phyloP scores from a whole-genome alignment of 2,113 vertebrate species.

The Carassius carassius region DNA sequence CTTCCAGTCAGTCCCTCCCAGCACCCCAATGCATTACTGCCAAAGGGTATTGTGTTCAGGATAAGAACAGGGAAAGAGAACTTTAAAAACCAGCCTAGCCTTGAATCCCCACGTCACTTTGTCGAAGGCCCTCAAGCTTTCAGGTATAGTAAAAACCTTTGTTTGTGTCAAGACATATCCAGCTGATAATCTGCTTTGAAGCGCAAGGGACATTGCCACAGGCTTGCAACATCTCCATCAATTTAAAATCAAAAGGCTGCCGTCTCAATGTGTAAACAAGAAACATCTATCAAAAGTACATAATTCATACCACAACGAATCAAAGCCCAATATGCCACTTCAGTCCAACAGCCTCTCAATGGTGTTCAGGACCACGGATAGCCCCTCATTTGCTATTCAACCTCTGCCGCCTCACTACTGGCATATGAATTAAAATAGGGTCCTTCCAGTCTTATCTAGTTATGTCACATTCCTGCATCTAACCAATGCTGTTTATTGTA shows the following conservation, averaged over 20 bases:
- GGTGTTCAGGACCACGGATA: slow-evolving; percentile 44
- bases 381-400: slow-evolving; percentile 20
- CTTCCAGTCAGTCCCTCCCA: background rate
- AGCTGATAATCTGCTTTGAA: slow-evolving; percentile 3
- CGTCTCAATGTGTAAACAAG: slow-evolving; percentile 33
- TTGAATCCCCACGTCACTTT: slow-evolving; percentile 10
- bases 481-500: background rate
- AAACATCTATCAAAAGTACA: slow-evolving; percentile 37
- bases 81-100: background rate
- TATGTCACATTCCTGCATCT: background rate
- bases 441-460: background rate
- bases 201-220: background rate
- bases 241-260: slow-evolving; percentile 25
- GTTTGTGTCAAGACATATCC: background rate
- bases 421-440: background rate
- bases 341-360: slow-evolving; percentile 27
- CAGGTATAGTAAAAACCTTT: slow-evolving; percentile 30
- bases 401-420: background rate
- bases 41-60: background rate
- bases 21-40: slow-evolving; percentile 9
- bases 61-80: slow-evolving; percentile 18
- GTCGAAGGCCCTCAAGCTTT: slow-evolving; percentile 19
- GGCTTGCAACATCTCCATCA: slow-evolving; percentile 35
- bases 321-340: slow-evolving; percentile 46
- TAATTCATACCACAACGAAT: slow-evolving; percentile 32